A percentile compares a stretch with the other conserved stretches of the same genome.
phyloP scores from a whole-genome alignment of 2,113 vertebrate genomes.

The Ptilorrhoa leucosticta region DNA sequence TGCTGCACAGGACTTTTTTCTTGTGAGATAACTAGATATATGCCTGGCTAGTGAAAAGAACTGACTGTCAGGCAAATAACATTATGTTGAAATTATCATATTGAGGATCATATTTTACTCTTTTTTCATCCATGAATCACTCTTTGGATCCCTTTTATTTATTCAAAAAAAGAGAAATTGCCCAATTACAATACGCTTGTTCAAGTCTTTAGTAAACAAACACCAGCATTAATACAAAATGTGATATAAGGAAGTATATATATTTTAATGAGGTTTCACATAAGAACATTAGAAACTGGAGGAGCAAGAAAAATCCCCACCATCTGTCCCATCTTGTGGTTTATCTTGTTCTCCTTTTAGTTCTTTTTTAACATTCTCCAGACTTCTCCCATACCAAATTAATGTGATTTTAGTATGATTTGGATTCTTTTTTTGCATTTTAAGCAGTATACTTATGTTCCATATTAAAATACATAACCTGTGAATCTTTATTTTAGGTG shows the following conservation, averaged over 20 bases:
- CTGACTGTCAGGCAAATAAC: not conserved
- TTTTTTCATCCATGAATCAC: not conserved
- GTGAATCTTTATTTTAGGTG: not conserved
- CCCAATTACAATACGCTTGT: not conserved
- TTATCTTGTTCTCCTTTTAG: not conserved
- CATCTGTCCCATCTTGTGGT: not conserved
- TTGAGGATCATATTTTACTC: not conserved
- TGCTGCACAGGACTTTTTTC: not conserved
- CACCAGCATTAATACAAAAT: not conserved
- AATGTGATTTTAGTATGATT: not conserved
- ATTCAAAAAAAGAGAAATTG: not conserved
- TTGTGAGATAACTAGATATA: not conserved
- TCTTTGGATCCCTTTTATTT: not conserved
- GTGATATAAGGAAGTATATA: not conserved
- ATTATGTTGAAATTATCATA: not conserved
- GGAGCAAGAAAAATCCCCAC: not conserved
- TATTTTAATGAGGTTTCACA: not conserved
- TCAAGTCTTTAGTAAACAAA: not conserved
- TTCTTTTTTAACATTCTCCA: not conserved
- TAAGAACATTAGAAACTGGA: not conserved
- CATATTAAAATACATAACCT: not conserved
- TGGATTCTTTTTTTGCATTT: not conserved
- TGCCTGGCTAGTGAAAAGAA: not conserved
- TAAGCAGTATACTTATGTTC: not conserved
- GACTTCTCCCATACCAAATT: not conserved